phyloP scores from a whole-genome alignment of 2,888 invertebrate species.

The Sericinus montela region DNA sequence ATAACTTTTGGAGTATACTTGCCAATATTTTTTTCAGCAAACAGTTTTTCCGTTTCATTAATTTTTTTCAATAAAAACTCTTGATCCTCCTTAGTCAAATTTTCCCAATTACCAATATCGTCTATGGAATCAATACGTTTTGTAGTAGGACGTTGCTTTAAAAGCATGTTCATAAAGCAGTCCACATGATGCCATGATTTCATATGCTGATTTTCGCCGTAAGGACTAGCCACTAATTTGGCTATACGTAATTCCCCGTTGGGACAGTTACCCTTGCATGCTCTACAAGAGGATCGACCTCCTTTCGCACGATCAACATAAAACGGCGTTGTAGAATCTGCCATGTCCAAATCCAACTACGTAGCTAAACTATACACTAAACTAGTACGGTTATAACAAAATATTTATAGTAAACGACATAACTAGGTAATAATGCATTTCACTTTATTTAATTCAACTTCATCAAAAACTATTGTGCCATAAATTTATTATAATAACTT shows the following conservation, averaged over 20 bases:
- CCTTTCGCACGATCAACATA: constrained; percentile 89
- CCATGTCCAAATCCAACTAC: constrained; percentile 28
- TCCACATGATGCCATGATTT: constrained; percentile 90
- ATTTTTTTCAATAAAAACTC: constrained; percentile 81
- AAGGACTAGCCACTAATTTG: constrained; percentile 88
- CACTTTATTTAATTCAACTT: too few relatives aligned
- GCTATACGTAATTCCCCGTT: constrained; percentile 87
- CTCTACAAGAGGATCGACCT: constrained; percentile 90
- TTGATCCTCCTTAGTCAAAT: constrained; percentile 83
- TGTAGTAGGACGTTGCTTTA: constrained; percentile 88
- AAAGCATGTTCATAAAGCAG: constrained; percentile 89
- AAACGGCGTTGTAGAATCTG: constrained; percentile 67
- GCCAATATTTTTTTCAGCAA: constrained; percentile 70
- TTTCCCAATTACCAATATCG: constrained; percentile 88
- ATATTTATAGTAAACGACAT: too few relatives aligned
- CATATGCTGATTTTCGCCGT: constrained; percentile 85
- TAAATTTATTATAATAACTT: too few relatives aligned
- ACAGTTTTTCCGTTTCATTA: constrained; percentile 79
- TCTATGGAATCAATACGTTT: constrained; percentile 88
- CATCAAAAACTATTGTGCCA: too few relatives aligned
- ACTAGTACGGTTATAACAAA: too few relatives aligned
- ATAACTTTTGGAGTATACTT: constrained; percentile 63
- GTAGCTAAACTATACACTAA: too few relatives aligned
- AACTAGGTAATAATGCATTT: too few relatives aligned
- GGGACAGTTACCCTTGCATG: constrained; percentile 89